Conservation (phyloP, 92 coral and sea anemone genomes). For the Meandrina meandrites region DNA sequence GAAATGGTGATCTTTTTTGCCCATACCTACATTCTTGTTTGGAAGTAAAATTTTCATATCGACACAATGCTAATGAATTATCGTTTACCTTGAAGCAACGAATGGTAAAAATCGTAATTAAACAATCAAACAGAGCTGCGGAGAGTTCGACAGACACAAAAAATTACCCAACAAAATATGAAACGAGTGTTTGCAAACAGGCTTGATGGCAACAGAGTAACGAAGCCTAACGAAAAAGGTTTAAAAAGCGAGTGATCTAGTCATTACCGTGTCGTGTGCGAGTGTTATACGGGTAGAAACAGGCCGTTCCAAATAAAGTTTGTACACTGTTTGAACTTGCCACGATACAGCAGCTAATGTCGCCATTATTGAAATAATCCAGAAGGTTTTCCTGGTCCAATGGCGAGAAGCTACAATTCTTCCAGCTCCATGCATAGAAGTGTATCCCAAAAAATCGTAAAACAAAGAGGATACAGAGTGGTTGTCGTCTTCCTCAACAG, state of each 20-base stretch:
- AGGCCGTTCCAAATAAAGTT: slow-evolving; percentile 17
- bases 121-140: background rate
- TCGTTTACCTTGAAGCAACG: background rate
- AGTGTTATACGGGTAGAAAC: slow-evolving; percentile 27
- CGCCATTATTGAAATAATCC: slow-evolving; percentile 27
- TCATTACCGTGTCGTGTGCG: slow-evolving; percentile 30
- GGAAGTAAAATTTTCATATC: too few relatives aligned
- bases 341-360: slow-evolving; percentile 6
- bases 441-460: slow-evolving; percentile 44
- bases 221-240: background rate
- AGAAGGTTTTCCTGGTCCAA: slow-evolving; percentile 24
- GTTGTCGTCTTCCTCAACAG: background rate
- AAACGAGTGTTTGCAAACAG: too few relatives aligned
- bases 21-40: background rate
- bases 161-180: too few relatives aligned
- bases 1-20: background rate
- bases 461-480: background rate
- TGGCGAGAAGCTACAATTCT: slow-evolving; percentile 34
- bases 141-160: background rate
- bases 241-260: background rate
- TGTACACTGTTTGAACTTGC: slow-evolving; percentile 10
- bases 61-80: too few relatives aligned
- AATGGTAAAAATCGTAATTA: background rate
- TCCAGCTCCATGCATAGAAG: slow-evolving; percentile 59
- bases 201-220: background rate